Evolutionary conservation across 2,113 vertebrate species (phyloP).

Genomic region (Empidonax alnorum): DNA sequence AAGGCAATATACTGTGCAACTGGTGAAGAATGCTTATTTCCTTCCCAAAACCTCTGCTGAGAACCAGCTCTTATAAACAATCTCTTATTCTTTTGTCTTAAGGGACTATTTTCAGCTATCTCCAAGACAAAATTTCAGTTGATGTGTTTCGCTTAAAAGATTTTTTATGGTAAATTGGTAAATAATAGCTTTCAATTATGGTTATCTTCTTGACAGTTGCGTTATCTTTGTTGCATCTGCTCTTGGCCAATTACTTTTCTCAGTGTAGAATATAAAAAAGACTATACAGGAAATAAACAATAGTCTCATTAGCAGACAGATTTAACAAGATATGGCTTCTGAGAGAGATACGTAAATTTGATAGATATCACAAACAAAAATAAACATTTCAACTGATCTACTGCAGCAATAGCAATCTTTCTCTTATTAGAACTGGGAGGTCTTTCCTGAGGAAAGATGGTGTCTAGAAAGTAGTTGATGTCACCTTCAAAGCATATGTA

Average conservation of each 20-base stretch:
- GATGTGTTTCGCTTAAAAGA: background rate
- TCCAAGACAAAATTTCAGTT: constrained; percentile 10
- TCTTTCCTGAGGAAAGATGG: background rate
- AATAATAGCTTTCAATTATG: background rate
- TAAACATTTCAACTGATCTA: background rate
- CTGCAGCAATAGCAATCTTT: background rate
- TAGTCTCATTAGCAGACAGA: background rate
- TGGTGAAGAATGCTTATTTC: constrained; percentile 70
- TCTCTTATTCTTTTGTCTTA: constrained; percentile 35
- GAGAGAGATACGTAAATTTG: background rate
- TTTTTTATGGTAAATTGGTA: constrained; percentile 15
- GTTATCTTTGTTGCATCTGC: background rate
- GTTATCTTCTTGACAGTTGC: background rate
- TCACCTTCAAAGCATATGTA: background rate
- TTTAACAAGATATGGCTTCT: constrained; percentile 4
- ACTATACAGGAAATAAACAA: background rate
- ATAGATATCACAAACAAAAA: background rate
- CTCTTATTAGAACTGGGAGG: background rate
- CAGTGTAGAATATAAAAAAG: background rate
- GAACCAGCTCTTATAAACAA: constrained; percentile 53
- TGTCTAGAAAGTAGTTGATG: background rate
- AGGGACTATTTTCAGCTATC: constrained; percentile 13
- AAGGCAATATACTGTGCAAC: constrained; percentile 69
- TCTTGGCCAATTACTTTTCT: background rate
- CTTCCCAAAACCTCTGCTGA: constrained; percentile 68